Conservation (phyloP, 2,888 invertebrate species). For the Schizaphis graminum region DNA sequence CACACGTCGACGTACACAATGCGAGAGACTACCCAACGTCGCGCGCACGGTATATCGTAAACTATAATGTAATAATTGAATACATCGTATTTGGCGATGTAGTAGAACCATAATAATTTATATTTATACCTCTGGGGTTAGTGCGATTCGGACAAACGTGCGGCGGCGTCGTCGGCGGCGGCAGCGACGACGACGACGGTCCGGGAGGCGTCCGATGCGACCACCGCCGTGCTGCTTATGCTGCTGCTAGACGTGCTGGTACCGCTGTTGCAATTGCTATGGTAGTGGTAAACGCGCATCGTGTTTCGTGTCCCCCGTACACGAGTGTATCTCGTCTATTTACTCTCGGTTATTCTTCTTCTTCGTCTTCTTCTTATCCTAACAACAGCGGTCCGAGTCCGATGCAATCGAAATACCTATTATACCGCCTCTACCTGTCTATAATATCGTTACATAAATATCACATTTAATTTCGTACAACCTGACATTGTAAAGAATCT, state of each 20-base stretch:
- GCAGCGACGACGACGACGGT: not conserved
- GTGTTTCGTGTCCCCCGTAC: constrained; percentile 16
- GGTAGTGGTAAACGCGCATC: constrained; percentile 27
- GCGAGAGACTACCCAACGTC: not conserved
- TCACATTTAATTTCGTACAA: not conserved
- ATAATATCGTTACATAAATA: not conserved
- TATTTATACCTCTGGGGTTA: not conserved
- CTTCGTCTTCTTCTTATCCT: not conserved
- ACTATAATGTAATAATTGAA: not conserved
- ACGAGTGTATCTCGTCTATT: not conserved
- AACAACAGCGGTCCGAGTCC: not conserved
- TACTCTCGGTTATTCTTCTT: not conserved
- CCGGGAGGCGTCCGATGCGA: constrained; percentile 24
- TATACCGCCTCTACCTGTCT: not conserved
- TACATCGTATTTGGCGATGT: not conserved
- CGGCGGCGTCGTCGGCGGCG: not conserved
- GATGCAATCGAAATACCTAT: not conserved
- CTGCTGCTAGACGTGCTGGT: not conserved
- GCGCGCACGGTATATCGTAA: too few species aligned
- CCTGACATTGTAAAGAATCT: not conserved
- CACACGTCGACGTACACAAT: not conserved
- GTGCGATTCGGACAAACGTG: constrained; percentile 36
- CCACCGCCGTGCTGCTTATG: constrained; percentile 23
- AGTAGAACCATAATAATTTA: not conserved
- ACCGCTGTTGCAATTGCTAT: not conserved